Base-by-base conservation (phyloP, 2,797 vertebrate species). In the Propithecus perrieri region DNA sequence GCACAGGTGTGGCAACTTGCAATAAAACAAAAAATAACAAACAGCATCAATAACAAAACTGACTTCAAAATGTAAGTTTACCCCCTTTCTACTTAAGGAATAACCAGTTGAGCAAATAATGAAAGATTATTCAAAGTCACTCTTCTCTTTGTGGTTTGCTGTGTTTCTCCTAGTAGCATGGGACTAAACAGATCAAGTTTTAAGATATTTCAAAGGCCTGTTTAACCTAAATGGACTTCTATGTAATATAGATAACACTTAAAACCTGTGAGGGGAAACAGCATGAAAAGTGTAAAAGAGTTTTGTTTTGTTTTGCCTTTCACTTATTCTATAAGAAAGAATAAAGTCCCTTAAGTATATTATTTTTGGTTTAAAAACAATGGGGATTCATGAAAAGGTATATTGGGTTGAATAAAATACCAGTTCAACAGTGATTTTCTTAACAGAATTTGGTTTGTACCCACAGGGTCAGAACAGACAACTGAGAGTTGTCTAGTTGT, bases 21-120 rank as follows among this genome's bases (percentile, higher is more conserved):
- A 97, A 97, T 95, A 97, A 97, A 96, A 96, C 97, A 98, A 97
- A 97, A 97, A 93, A 17, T 28, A 85, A 96, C 84, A 96, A 96
- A 98, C 41, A 22, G 48, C 18, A 18, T 71, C 46, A 55, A 6
- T 98, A 98, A 96, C 97, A 98, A 97, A 98, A 96, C 83, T 97
- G 97, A 97, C 97, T 96, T 97, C 97, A 98, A 76, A 98, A 96
- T 97, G 87, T 98, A 98, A 67, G 93, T 96, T 97, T 96, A 89
- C 74, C 80, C 96, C 96, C 96, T 98, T 98, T 97, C 95, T 98
- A 96, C 97, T 98, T 97, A 69, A 97, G 95, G 95, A 98, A 97
- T 97, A 98, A 97, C 92, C 96, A 94, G 98, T 90, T 97, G 85
- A 95, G 96, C 38, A 50, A 63, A 81, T 50, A 75, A 89, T 57